Evolutionary conservation across 1,140 invertebrate species (phyloP).

Genomic region (Euwallacea fornicatus): DNA sequence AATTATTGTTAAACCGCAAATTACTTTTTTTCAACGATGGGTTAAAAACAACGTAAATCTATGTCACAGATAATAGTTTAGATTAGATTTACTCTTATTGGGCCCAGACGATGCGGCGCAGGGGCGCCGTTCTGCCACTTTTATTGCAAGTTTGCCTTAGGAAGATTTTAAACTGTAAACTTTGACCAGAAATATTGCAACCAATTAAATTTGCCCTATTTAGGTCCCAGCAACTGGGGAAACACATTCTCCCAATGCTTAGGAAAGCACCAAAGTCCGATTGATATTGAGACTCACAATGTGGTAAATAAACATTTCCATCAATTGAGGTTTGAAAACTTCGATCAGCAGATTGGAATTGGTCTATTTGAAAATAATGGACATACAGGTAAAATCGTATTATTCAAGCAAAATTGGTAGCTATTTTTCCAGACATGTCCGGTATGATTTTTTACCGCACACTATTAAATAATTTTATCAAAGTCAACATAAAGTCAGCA

Average conservation of each 20-base stretch:
- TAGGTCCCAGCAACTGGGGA: conserved; percentile 73
- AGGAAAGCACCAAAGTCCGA: conserved; percentile 81
- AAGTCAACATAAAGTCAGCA: not conserved
- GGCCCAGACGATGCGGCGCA: no score
- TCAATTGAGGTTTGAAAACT: conserved; percentile 60
- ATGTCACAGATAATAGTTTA: no score
- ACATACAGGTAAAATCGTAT: conserved; percentile 64
- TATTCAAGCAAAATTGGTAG: no score
- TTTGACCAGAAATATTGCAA: no score
- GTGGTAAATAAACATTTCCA: conserved; percentile 62
- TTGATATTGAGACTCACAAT: conserved; percentile 73
- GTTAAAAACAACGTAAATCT: not conserved
- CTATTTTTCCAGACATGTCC: no score
- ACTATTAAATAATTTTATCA: no score
- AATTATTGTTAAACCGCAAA: not conserved
- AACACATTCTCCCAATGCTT: conserved; percentile 67
- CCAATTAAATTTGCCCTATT: not conserved
- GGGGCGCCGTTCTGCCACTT: no score
- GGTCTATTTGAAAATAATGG: conserved; percentile 72
- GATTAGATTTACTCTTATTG: no score
- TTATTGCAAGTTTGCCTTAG: no score
- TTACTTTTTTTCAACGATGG: not conserved
- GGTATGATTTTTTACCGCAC: no score
- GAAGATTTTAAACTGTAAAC: no score
- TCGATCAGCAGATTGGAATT: conserved; percentile 59